phyloP scores from a whole-genome alignment of 2,888 invertebrate genomes.

The Ctenicera cuprea region DNA sequence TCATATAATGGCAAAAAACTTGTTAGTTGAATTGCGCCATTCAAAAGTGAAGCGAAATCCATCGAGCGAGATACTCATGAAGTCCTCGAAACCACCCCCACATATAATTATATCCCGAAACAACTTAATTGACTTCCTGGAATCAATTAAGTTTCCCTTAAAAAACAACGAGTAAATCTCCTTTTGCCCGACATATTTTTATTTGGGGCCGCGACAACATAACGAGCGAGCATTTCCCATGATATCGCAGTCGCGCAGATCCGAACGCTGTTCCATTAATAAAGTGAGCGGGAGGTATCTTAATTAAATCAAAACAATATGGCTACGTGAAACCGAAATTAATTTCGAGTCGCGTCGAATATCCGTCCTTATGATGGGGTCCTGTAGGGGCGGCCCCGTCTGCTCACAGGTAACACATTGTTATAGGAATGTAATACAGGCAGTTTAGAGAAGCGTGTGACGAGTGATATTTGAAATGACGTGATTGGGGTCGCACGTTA shows the following conservation, averaged over 20 bases:
- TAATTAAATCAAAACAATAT: constrained; percentile 72
- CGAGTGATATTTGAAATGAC: constrained; percentile 41
- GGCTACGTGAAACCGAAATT: constrained; percentile 69
- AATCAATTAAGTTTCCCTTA: constrained; percentile 45
- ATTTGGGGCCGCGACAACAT: constrained; percentile 35
- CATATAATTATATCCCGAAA: constrained; percentile 36
- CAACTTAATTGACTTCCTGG: constrained; percentile 47
- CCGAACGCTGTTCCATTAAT: constrained; percentile 62
- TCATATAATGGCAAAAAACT: neutral
- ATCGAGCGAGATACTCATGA: neutral
- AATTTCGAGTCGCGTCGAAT: constrained; percentile 63
- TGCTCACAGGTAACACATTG: constrained; percentile 54
- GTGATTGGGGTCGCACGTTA: constrained; percentile 39
- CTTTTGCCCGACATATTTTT: constrained; percentile 46
- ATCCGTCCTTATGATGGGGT: constrained; percentile 55
- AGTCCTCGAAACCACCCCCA: constrained; percentile 16
- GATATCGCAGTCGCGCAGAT: constrained; percentile 50
- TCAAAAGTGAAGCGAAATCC: constrained; percentile 9
- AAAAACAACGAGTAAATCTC: constrained; percentile 35
- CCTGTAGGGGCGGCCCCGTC: constrained; percentile 24
- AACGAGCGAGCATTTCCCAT: constrained; percentile 38
- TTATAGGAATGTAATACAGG: constrained; percentile 56
- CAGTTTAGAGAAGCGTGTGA: constrained; percentile 49
- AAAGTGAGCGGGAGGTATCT: constrained; percentile 69
- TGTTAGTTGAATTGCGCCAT: constrained; percentile 9